Evolutionary conservation across 92 coral and sea anemone species (phyloP).

Genomic region (Parazoanthus atlanticus): DNA sequence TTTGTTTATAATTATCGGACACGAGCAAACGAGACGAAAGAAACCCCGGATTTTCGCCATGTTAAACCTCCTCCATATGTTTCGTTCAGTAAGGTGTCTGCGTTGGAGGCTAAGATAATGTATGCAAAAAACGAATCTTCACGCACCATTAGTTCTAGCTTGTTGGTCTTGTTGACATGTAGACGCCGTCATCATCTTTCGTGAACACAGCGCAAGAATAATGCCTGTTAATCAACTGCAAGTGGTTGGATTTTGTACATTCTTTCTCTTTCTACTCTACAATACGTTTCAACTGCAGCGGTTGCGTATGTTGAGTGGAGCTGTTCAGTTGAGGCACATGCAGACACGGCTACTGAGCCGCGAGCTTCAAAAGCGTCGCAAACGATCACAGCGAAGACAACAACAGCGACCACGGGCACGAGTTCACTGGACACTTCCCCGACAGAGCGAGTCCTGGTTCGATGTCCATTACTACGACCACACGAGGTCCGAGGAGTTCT

Average conservation of each 20-base stretch:
- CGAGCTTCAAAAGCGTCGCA: constrained; percentile 1
- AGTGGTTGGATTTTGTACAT: constrained; percentile 18
- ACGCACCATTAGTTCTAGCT: too few relatives aligned
- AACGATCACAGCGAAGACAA: constrained; percentile 9
- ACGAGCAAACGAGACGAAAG: too few relatives aligned
- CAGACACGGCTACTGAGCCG: background rate
- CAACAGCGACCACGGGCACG: background rate
- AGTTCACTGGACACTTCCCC: constrained; percentile 18
- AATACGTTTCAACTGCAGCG: constrained; percentile 9
- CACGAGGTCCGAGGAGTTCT: background rate
- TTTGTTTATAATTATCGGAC: too few relatives aligned
- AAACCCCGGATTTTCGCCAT: too few relatives aligned
- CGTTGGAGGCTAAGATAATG: too few relatives aligned
- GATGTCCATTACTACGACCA: constrained; percentile 24
- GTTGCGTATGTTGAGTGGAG: background rate
- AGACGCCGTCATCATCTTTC: background rate
- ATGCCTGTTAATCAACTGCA: constrained; percentile 13
- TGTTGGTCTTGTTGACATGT: too few relatives aligned
- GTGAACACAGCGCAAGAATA: background rate
- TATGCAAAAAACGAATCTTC: too few relatives aligned
- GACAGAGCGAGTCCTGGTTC: constrained; percentile 8
- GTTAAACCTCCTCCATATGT: too few relatives aligned
- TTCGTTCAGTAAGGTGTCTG: too few relatives aligned
- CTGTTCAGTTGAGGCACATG: background rate
- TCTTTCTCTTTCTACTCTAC: constrained; percentile 4